Evolutionary conservation across 2,888 invertebrate species (phyloP), one percentile per base, ranked within the genome.

Genomic region (Clunio marinus): DNA sequence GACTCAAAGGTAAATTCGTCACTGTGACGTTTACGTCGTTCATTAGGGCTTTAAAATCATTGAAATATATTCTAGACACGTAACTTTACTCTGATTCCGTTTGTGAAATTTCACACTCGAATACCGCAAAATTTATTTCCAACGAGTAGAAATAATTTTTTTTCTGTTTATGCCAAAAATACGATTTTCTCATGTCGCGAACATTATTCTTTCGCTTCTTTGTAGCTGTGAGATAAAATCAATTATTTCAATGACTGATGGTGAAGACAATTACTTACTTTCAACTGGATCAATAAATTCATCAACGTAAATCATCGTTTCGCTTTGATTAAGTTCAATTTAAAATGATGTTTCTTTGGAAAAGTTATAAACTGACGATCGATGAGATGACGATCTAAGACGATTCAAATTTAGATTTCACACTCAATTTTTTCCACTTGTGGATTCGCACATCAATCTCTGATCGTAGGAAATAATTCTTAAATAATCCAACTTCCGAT

Each of bases 271-370:
- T 20, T 20, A 51, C 51, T 51, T 51, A 51, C 51, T 22, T 17
- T 51, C 41, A 15, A 41, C 51, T 51, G 51, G 51, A 51, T 51
- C 22, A 22, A 51, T 51, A 51, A 51, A 51, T 51, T 51, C 51
- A 17, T 51, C 51, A 17, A 51, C 51, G 22, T 51, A 51, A 51
- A 51, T 51, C 51, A 51, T 51, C 22, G 51, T 51, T 2, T 2
- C 51, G 7, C 13, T 15, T 7, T 15, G 20, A 22, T 51, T 17
- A 51, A 51, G 10, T n/a, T n/a, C 41, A 41, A 32, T 8, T 32
- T 8, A 32, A 32, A n/a, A n/a, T n/a, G n/a, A n/a, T n/a, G n/a
- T n/a, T n/a, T n/a, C n/a, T n/a, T n/a, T n/a, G n/a, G n/a, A 15
- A 41, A 41, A 41, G 15, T 41, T n/a, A 5, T 13, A 3, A 15